These are phyloP conservation scores for Aproaerema taeniolella DNA, from an alignment of 2,888 invertebrate genomes.

Conservation along the genomic window DNA sequence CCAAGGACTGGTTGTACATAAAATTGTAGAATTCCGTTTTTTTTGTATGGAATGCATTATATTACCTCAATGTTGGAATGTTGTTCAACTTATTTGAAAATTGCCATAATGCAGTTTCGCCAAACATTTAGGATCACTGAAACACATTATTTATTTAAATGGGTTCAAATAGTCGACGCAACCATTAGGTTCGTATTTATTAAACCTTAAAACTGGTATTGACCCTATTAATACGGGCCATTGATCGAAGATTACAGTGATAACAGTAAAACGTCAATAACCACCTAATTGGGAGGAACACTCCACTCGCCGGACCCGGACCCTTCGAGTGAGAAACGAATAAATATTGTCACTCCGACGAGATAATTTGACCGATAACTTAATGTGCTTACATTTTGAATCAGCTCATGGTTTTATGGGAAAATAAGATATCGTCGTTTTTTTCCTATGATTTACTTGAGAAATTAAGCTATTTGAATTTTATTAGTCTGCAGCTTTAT, in stretches of 20 bases:
- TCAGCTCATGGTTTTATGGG: constrained; percentile 76
- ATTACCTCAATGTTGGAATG: too few relatives aligned
- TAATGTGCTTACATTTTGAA: constrained; percentile 77
- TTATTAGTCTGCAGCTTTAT: constrained; percentile 5
- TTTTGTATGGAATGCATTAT: too few relatives aligned
- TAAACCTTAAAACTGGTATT: neutral
- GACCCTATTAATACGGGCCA: constrained; percentile 54
- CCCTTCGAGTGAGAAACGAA: constrained; percentile 68
- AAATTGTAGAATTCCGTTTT: too few relatives aligned
- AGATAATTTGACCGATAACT: constrained; percentile 73
- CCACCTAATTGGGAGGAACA: constrained; percentile 75
- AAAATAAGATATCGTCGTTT: constrained; percentile 54
- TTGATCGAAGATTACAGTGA: constrained; percentile 61
- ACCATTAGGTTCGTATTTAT: too few relatives aligned
- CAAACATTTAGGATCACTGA: too few relatives aligned
- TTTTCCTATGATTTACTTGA: constrained; percentile 18
- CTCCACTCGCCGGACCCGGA: constrained; percentile 46
- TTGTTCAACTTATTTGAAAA: too few relatives aligned
- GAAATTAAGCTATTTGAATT: constrained; percentile 17
- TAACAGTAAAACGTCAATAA: constrained; percentile 77
- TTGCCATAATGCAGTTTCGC: too few relatives aligned
- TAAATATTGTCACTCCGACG: constrained; percentile 73
- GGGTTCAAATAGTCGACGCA: too few relatives aligned
- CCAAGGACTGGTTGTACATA: too few relatives aligned
- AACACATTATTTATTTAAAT: too few relatives aligned